phyloP scores from a whole-genome alignment of 1,140 invertebrate genomes.

The Ips nitidus region DNA sequence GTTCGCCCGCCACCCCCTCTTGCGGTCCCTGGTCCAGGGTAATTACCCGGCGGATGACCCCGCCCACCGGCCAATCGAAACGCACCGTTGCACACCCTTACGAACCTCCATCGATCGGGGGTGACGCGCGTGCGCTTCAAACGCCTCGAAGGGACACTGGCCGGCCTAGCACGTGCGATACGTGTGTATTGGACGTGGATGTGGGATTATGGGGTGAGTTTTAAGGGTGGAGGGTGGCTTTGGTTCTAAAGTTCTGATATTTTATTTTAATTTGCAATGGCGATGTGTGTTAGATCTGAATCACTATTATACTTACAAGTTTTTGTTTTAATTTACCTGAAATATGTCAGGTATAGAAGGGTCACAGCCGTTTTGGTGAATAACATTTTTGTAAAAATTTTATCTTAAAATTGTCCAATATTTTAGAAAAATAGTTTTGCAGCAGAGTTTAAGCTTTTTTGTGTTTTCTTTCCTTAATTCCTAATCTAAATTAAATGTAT shows the following conservation, averaged over 20 bases:
- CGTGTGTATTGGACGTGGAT: constrained; percentile 28
- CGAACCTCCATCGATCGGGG: constrained; percentile 18
- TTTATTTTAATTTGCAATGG: background rate
- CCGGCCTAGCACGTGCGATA: constrained; percentile 30
- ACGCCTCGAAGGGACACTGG: constrained; percentile 28
- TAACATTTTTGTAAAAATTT: no score
- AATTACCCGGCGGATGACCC: constrained; percentile 49
- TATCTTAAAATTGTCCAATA: no score
- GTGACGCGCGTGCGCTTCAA: constrained; percentile 14
- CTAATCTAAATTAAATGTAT: no score
- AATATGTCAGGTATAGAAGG: no score
- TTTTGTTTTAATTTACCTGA: no score
- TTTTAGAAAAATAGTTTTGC: no score
- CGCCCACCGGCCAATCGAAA: constrained; percentile 47
- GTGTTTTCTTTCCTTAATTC: no score
- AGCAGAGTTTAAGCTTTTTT: no score
- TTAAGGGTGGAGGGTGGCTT: constrained; percentile 19
- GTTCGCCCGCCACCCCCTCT: constrained; percentile 22
- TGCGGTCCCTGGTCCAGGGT: constrained; percentile 46
- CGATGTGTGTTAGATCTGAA: no score
- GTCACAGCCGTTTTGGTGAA: no score
- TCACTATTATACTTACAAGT: no score
- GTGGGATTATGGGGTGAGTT: constrained; percentile 33
- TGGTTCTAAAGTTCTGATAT: background rate
- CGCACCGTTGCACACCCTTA: constrained; percentile 25